Percentiles rank a stretch among this genome's conserved stretches.
Conservation (phyloP, 2,113 vertebrate species). For the Lota lota region DNA sequence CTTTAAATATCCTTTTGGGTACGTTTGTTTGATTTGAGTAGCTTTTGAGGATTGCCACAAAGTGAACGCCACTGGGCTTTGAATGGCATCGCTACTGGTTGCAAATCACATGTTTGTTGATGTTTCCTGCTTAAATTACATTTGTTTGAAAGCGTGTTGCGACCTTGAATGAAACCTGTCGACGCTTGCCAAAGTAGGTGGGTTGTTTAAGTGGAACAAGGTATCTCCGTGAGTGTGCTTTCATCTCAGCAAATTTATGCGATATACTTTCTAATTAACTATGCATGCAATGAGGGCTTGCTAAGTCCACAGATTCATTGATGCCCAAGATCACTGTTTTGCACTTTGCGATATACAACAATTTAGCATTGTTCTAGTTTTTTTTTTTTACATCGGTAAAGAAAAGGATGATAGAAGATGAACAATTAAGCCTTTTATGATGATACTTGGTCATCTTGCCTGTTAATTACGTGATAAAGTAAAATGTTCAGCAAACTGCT, state of each 20-base stretch:
- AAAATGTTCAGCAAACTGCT: constrained; percentile 3
- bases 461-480: no score
- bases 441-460: neutral
- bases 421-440: constrained; percentile 6
- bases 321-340: neutral
- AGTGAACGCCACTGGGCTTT: neutral
- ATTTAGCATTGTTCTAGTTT: constrained; percentile 5
- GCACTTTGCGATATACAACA: constrained; percentile 9
- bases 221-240: constrained; percentile 46
- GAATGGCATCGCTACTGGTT: neutral
- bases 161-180: constrained; percentile 29
- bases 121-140: neutral
- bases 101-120: neutral
- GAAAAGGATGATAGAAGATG: constrained; percentile 1
- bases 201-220: constrained; percentile 58
- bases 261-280: constrained; percentile 60
- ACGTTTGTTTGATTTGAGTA: neutral
- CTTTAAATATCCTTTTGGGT: no score
- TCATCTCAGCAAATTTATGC: constrained; percentile 52
- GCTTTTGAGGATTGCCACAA: neutral
- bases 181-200: constrained; percentile 28
- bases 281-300: constrained; percentile 41
- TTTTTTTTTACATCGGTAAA: neutral
- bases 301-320: constrained; percentile 32
- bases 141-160: constrained; percentile 9